Conservation (phyloP, 2,113 vertebrate species). For the Propithecus coquereli region DNA sequence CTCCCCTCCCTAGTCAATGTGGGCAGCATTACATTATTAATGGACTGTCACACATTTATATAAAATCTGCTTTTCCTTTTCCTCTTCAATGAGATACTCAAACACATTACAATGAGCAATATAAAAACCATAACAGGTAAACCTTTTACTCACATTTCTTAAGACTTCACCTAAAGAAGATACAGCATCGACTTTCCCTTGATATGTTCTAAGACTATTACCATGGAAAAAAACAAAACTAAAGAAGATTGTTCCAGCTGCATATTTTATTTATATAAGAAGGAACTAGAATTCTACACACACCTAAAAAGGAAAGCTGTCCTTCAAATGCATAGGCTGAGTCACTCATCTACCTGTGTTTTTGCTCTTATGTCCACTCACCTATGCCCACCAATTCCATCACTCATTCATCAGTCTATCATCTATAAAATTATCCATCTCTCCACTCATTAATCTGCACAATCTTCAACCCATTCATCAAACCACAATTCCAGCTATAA, state of each 20-base stretch:
- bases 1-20: not conserved
- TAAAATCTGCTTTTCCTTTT: slow-evolving; percentile 26
- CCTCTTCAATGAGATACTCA: slow-evolving; percentile 6
- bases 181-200: not conserved
- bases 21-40: not conserved
- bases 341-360: not conserved
- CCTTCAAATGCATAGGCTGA: not conserved
- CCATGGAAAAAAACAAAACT: not conserved
- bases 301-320: not conserved
- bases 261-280: not conserved
- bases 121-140: not conserved
- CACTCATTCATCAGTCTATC: not conserved
- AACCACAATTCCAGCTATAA: not conserved
- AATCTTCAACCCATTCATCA: not conserved
- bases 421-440: not conserved
- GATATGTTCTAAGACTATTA: not conserved
- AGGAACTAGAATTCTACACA: not conserved
- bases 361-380: not conserved
- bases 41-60: not conserved
- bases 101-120: not conserved
- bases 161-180: not conserved
- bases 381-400: not conserved
- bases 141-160: not conserved
- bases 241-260: not conserved
- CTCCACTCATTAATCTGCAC: not conserved